Evolutionary conservation across 2,888 invertebrate species (phyloP), one percentile per base, ranked within the genome.

Genomic region (Hirtodrosophila cameraria): DNA sequence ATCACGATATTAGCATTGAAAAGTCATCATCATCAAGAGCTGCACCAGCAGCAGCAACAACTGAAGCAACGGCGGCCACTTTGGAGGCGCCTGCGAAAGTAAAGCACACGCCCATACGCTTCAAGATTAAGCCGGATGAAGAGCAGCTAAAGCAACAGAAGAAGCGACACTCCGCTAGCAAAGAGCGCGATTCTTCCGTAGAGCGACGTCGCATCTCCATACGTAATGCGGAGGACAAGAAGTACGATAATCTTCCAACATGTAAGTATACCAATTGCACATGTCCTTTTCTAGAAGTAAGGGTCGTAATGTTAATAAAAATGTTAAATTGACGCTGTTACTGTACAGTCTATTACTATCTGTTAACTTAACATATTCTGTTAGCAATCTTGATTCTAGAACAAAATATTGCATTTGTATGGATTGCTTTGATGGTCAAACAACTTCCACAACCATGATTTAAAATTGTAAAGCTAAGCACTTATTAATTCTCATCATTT

Each of bases 211-310:
- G 84, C 62, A 86, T 91, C 20, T 87, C 89, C 4, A 92, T 92
- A 13, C 92, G 92, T 11, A 93, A 92, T 76, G 89, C 87, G 0
- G 92, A 93, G 62, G 83, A 88, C 28, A 89, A 92, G 66, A 93
- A 93, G 91, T 94, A 93, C 86, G 94, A 94, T 71, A 89, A 93
- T 36, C 75, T 94, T 54, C 93, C 93, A 1, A 91, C 93, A 45
- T 84, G 94, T 94, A 90, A 92, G 93, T 88, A 38, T 8, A 23
- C 0, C 6, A 23, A 23, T 20, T 3, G 5, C n/a, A n/a, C n/a
- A n/a, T n/a, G n/a, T n/a, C n/a, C 18, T 20, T 20, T 20, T 20
- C 18, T 2, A 20, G n/a, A n/a, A n/a, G n/a, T n/a, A n/a, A n/a
- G n/a, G n/a, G n/a, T n/a, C n/a, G n/a, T n/a, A n/a, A n/a, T n/a